Evolutionary conservation across 2,113 vertebrate species (phyloP), one percentile per base, ranked within the genome.

Genomic region (Acanthisitta chloris): DNA sequence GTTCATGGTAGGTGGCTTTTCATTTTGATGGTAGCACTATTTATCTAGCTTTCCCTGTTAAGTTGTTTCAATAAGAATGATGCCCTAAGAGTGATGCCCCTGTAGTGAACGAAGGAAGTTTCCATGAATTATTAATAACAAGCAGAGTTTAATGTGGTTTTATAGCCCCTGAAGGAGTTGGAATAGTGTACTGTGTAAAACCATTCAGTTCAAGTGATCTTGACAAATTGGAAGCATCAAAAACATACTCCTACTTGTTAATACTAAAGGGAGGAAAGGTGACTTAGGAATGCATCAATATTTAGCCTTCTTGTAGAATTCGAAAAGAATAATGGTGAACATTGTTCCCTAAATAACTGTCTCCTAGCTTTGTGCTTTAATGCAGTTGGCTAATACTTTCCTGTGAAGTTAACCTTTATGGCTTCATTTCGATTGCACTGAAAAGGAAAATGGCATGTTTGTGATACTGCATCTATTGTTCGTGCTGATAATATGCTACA

Each of bases 41-140:
- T 96, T 96, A 77, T 90, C 77, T 93, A 95, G 90, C 93, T 77
- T 71, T 78, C 28, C 15, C 76, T 33, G 72, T 95, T 93, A 93
- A 54, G 59, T 88, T 94, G 57, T 95, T 96, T 95, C 86, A 86
- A 4, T 91, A 82, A 93, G 94, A 96, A 57, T 48, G 54, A 81
- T 96, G 82, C 82, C 94, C 81, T 96, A 77, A 90, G 92, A 98
- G 94, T 92, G 80, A 95, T 96, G 94, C 83, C 82, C 89, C 96
- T 87, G 84, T 92, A 78, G 94, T 90, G 96, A 98, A 95, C 96
- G 85, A 88, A 96, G 93, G 81, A 96, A 96, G 87, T 88, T 38
- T 38, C 72, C 52, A 96, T 98, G 94, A 96, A 98, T 98, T 98
- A 97, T 98, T 98, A 96, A 98, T 97, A 88, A 61, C 86, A 93